phyloP scores from a whole-genome alignment of 1,140 invertebrate genomes.

The Heliconius congener region DNA sequence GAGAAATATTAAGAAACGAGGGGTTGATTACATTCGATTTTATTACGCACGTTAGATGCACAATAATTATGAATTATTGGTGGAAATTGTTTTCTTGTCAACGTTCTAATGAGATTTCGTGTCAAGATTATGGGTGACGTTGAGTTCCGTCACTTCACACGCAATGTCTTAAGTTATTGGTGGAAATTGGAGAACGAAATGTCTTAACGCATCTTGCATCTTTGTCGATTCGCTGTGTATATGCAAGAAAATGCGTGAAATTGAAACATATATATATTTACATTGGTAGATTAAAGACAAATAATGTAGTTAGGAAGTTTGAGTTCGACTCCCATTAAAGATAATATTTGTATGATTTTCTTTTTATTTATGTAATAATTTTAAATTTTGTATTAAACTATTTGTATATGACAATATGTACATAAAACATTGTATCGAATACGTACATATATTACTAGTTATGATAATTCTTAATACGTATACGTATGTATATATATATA shows the following conservation, averaged over 20 bases:
- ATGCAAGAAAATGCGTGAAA: neutral
- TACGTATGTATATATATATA: too few relatives aligned
- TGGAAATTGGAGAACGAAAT: neutral
- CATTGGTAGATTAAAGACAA: too few relatives aligned
- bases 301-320: too few relatives aligned
- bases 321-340: too few relatives aligned
- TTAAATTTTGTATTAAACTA: neutral
- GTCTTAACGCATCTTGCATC: neutral
- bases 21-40: slow-evolving; percentile 21
- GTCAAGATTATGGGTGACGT: too few relatives aligned
- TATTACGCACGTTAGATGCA: neutral
- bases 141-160: too few relatives aligned
- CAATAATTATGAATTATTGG: too few relatives aligned
- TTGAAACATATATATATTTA: neutral
- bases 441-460: neutral
- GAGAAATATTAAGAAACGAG: slow-evolving; percentile 35
- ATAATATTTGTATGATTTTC: neutral
- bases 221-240: neutral
- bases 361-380: neutral
- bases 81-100: too few relatives aligned
- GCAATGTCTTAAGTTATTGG: too few relatives aligned
- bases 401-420: neutral
- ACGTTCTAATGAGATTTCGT: too few relatives aligned
- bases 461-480: neutral
- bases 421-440: neutral